Conservation (phyloP, 2,797 vertebrate genomes). For the Rousettus madagascariensis region DNA sequence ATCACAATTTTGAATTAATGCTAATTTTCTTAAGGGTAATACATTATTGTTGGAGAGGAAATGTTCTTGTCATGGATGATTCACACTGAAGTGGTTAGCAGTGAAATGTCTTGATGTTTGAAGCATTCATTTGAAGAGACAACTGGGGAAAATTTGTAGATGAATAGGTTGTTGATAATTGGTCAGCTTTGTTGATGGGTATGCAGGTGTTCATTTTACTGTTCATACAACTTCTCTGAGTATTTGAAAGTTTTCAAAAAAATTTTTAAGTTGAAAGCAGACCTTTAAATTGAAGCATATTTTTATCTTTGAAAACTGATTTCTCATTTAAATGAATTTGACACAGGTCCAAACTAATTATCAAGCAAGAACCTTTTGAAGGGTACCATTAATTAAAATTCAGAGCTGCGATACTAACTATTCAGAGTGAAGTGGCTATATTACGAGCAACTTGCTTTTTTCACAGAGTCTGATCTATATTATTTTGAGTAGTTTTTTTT, state of each 20-base stretch:
- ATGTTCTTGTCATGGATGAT: not conserved
- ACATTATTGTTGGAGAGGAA: not conserved
- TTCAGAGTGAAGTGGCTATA: constrained; percentile 53
- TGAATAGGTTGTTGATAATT: not conserved
- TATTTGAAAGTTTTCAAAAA: constrained; percentile 1
- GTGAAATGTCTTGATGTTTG: not conserved
- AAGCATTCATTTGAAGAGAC: not conserved
- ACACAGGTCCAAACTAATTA: constrained; percentile 72
- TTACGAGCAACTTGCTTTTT: not conserved
- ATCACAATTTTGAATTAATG: constrained; percentile 18
- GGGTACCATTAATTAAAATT: constrained; percentile 76
- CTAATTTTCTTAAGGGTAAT: not conserved
- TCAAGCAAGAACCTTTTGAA: constrained; percentile 58
- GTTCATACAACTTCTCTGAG: not conserved
- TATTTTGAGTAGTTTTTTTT: not conserved
- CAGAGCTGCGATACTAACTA: constrained; percentile 59
- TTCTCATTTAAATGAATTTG: constrained; percentile 72
- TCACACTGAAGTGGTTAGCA: not conserved
- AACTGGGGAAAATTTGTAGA: not conserved
- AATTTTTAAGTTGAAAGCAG: constrained; percentile 32
- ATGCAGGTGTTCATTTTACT: not conserved
- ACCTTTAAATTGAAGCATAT: constrained; percentile 35
- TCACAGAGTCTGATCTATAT: constrained; percentile 1
- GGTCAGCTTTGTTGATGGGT: not conserved
- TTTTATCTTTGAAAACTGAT: constrained; percentile 69